These are phyloP conservation scores for Crematogaster levior DNA, from an alignment of 2,888 invertebrate genomes.

Conservation along the genomic window DNA sequence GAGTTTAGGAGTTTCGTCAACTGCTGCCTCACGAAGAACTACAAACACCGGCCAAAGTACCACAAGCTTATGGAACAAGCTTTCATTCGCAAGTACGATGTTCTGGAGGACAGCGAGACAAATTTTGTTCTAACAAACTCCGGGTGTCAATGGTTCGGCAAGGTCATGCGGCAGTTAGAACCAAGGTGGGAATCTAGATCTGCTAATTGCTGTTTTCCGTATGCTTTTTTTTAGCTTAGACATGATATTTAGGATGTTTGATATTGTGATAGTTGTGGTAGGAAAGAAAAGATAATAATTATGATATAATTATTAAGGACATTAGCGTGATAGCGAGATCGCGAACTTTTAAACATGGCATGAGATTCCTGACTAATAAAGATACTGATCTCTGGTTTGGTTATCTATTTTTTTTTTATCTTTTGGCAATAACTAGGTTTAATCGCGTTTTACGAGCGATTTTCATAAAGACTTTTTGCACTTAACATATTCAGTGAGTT, in stretches of 20 bases:
- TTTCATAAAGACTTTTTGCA: conserved; percentile 40
- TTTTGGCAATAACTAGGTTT: conserved; percentile 77
- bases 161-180: conserved; percentile 87
- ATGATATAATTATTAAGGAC: conserved; percentile 51
- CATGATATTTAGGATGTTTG: conserved; percentile 33
- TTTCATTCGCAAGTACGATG: conserved; percentile 93
- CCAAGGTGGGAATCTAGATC: conserved; percentile 79
- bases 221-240: conserved; percentile 42
- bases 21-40: conserved; percentile 97
- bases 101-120: conserved; percentile 73
- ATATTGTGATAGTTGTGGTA: background rate
- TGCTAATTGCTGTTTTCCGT: background rate
- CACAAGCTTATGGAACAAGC: conserved; percentile 94
- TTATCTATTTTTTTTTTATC: conserved; percentile 55
- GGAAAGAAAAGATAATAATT: conserved; percentile 41
- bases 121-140: conserved; percentile 78
- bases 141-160: conserved; percentile 91
- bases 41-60: conserved; percentile 97
- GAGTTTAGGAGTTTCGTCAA: conserved; percentile 97
- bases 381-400: conserved; percentile 84
- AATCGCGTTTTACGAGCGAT: conserved; percentile 60
- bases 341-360: conserved; percentile 78
- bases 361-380: conserved; percentile 83
- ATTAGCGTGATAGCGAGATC: conserved; percentile 49
- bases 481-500: conserved; percentile 69